Percentiles rank a stretch among this genome's conserved stretches.
Conservation (phyloP, 1,140 invertebrate genomes). For the Meloidogyne hapla region DNA sequence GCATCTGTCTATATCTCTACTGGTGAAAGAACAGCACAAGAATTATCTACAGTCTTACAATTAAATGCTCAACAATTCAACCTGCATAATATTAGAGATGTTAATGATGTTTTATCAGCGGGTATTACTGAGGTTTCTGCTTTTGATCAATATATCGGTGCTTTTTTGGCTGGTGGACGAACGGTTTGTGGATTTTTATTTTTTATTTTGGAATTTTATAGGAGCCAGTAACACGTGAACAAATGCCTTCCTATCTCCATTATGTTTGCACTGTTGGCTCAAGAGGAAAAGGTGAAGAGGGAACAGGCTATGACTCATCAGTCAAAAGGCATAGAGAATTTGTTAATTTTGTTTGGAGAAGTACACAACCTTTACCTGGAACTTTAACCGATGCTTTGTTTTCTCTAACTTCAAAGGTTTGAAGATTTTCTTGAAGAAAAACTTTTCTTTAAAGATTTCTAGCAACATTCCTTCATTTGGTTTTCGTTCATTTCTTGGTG, state of each 20-base stretch:
- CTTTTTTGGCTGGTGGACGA: slow-evolving; percentile 19
- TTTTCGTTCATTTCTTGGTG: slow-evolving; percentile 44
- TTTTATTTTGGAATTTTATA: neutral
- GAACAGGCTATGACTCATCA: neutral
- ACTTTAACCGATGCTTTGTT: slow-evolving; percentile 26
- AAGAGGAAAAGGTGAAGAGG: neutral
- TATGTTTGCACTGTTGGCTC: slow-evolving; percentile 15
- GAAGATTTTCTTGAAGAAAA: neutral
- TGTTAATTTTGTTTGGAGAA: slow-evolving; percentile 33
- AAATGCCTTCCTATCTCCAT: slow-evolving; percentile 13
- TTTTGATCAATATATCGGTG: slow-evolving; percentile 42
- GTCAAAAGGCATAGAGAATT: slow-evolving; percentile 13
- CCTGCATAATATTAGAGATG: slow-evolving; percentile 21
- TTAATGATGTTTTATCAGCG: slow-evolving; percentile 24
- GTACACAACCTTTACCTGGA: slow-evolving; percentile 19
- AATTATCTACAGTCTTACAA: slow-evolving; percentile 34
- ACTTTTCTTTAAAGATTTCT: slow-evolving; percentile 15
- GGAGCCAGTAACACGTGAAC: slow-evolving; percentile 22
- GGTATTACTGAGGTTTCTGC: slow-evolving; percentile 21
- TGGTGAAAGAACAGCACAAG: slow-evolving; percentile 32
- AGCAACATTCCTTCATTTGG: slow-evolving; percentile 47
- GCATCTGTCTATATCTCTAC: slow-evolving; percentile 35
- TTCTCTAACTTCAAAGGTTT: slow-evolving; percentile 28
- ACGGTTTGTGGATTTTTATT: too few relatives aligned
- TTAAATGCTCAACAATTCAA: slow-evolving; percentile 37